A percentile compares a stretch with the other conserved stretches of the same genome.
Evolutionary conservation across 2,797 vertebrate genomes (phyloP).

Genomic region (Betta splendens): DNA sequence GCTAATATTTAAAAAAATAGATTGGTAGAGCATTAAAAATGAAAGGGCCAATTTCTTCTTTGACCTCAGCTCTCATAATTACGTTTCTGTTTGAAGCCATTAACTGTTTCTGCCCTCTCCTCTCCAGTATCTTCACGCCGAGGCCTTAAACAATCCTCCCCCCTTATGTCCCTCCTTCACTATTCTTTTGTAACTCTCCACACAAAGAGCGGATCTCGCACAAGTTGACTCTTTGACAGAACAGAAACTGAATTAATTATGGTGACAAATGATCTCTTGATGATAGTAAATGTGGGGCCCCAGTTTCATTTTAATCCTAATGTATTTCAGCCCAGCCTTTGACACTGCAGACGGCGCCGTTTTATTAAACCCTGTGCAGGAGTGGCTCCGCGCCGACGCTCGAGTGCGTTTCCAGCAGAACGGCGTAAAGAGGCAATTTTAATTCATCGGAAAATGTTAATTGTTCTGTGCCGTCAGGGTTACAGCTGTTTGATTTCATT

Average conservation of each 20-base stretch:
- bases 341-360: slow-evolving; percentile 10
- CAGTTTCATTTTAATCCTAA: slow-evolving; percentile 32
- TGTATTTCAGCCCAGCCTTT: slow-evolving; percentile 13
- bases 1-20: slow-evolving; percentile 5
- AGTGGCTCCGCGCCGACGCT: slow-evolving; percentile 1
- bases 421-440: slow-evolving; percentile 2
- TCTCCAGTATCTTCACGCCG: not conserved
- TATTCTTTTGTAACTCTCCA: not conserved
- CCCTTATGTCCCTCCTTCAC: slow-evolving; percentile 1
- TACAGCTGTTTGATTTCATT: not conserved
- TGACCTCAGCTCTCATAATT: slow-evolving; percentile 28
- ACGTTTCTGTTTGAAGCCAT: slow-evolving; percentile 6
- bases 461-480: slow-evolving; percentile 7
- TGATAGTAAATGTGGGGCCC: slow-evolving; percentile 8
- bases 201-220: not conserved
- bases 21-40: slow-evolving; percentile 17
- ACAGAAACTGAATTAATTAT: slow-evolving; percentile 28
- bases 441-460: slow-evolving; percentile 24
- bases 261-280: slow-evolving; percentile 28
- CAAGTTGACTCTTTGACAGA: slow-evolving; percentile 6
- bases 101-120: not conserved
- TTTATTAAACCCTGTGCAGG: slow-evolving; percentile 16
- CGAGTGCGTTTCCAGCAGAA: slow-evolving; percentile 13
- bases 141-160: not conserved
- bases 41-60: slow-evolving; percentile 4